phyloP scores from a whole-genome alignment of 2,113 vertebrate species.

The Petrocephalus microphthalmus region DNA sequence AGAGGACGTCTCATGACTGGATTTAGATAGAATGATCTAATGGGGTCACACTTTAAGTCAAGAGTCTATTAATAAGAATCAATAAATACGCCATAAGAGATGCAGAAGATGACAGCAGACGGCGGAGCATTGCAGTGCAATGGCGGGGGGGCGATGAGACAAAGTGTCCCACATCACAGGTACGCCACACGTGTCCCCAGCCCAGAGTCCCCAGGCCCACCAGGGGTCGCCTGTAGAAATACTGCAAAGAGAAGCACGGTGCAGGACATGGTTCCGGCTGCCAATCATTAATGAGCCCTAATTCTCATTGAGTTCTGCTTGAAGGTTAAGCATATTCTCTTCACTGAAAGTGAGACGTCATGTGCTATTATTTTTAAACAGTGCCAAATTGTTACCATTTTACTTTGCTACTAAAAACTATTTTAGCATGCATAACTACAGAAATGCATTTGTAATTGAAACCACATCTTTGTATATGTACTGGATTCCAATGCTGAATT shows the following conservation, averaged over 20 bases:
- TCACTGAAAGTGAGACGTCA: neutral
- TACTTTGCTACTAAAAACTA: neutral
- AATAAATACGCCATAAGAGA: slow-evolving; percentile 53
- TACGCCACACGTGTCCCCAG: neutral
- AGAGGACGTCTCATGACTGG: slow-evolving; percentile 45
- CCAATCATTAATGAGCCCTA: neutral
- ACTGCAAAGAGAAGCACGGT: neutral
- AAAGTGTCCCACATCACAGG: slow-evolving; percentile 22
- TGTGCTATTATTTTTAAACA: neutral
- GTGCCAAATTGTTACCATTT: neutral
- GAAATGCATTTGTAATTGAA: neutral
- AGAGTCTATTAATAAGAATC: slow-evolving; percentile 58
- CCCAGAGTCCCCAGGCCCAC: neutral
- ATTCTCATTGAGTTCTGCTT: neutral
- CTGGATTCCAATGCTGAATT: neutral
- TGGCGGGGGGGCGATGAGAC: slow-evolving; percentile 31
- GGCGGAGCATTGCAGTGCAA: slow-evolving; percentile 36
- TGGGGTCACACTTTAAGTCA: slow-evolving; percentile 56
- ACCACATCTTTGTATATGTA: neutral
- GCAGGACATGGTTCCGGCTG: neutral
- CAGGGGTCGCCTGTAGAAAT: neutral
- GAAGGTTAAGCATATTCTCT: neutral
- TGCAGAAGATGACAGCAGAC: slow-evolving; percentile 38
- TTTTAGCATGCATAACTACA: neutral
- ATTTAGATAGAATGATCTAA: slow-evolving; percentile 57